Evolutionary conservation across 1,140 invertebrate genomes (phyloP).

Genomic region (Polypedilum vanderplanki): DNA sequence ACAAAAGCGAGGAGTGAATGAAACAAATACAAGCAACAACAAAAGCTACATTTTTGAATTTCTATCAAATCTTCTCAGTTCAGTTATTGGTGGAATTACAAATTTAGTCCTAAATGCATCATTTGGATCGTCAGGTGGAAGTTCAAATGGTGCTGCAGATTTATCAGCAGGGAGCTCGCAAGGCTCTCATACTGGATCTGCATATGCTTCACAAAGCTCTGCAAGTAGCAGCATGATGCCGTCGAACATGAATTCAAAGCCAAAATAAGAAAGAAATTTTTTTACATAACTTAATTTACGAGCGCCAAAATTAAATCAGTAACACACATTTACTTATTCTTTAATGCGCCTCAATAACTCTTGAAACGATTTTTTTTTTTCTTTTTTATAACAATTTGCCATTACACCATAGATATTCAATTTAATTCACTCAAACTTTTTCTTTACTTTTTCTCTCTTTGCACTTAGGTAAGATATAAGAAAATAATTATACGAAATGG

Average conservation of each 20-base stretch:
- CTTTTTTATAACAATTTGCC: no score
- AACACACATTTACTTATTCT: no score
- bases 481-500: no score
- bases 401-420: no score
- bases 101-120: slow-evolving; percentile 40
- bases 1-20: slow-evolving; percentile 33
- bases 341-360: no score
- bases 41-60: slow-evolving; percentile 37
- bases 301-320: no score
- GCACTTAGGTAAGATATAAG: no score
- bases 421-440: no score
- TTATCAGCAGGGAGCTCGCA: slow-evolving; percentile 22
- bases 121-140: slow-evolving; percentile 39
- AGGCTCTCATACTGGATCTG: background rate
- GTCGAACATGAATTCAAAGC: background rate
- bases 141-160: slow-evolving; percentile 36
- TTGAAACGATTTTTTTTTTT: no score
- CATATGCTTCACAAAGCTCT: background rate
- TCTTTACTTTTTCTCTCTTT: no score
- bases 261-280: background rate
- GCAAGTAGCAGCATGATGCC: background rate
- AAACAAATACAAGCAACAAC: slow-evolving; percentile 22
- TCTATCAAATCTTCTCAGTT: slow-evolving; percentile 39
- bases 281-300: no score
- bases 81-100: slow-evolving; percentile 38